These are phyloP conservation scores for Pangasianodon gigas DNA, from an alignment of 2,113 vertebrate genomes.

Conservation along the genomic window DNA sequence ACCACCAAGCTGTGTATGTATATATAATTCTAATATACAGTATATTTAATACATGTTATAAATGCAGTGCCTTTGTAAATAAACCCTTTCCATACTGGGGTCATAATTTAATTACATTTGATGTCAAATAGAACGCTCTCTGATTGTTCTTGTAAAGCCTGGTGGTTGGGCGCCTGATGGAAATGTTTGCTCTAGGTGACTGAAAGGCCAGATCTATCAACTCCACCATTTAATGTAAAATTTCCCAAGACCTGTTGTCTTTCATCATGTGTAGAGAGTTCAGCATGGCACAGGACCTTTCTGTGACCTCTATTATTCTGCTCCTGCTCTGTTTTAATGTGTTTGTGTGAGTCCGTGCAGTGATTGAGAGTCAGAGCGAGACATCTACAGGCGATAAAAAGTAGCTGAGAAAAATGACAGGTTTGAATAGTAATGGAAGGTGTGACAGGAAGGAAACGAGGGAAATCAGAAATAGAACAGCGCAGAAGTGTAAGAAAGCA, in stretches of 20 bases:
- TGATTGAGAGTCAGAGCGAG: constrained; percentile 6
- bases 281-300: constrained; percentile 26
- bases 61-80: neutral
- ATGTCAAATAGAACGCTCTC: neutral
- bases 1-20: no score
- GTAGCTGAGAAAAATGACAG: constrained; percentile 11
- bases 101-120: neutral
- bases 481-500: neutral
- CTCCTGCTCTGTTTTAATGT: constrained; percentile 43
- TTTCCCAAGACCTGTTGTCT: constrained; percentile 5
- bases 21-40: no score
- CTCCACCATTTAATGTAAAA: constrained; percentile 16
- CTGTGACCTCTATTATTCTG: constrained; percentile 40
- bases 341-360: constrained; percentile 41
- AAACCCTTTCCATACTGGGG: neutral
- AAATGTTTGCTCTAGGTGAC: constrained; percentile 15
- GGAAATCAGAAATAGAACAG: constrained; percentile 25
- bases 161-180: neutral
- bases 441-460: constrained; percentile 23
- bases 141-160: neutral
- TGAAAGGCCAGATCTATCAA: constrained; percentile 7
- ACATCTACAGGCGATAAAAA: neutral
- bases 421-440: constrained; percentile 39
- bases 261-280: constrained; percentile 1
- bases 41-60: neutral